A percentile compares a stretch with the other conserved stretches of the same genome.
Conservation (phyloP, 1,140 invertebrate species). For the Papilio dardanus region DNA sequence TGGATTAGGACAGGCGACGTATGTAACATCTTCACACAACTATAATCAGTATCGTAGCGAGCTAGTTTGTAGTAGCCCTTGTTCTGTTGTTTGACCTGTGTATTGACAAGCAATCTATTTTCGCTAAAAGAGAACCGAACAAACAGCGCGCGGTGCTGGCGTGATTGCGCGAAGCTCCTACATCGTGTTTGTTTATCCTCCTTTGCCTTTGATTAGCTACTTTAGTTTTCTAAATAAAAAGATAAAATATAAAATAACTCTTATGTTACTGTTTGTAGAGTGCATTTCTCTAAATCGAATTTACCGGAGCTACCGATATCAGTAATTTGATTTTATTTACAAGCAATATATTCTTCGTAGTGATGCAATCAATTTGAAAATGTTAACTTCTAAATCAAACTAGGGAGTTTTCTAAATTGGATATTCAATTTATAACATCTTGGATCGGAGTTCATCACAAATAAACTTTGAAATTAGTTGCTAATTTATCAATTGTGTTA, state of each 20-base stretch:
- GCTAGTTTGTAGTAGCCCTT: constrained; percentile 57
- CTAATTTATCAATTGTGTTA: neutral
- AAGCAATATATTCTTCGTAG: neutral
- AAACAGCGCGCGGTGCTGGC: constrained; percentile 60
- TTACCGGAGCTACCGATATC: neutral
- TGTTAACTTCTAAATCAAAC: constrained; percentile 5
- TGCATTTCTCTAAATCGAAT: constrained; percentile 15
- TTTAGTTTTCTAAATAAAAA: constrained; percentile 53
- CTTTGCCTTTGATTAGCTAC: constrained; percentile 69
- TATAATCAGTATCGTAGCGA: constrained; percentile 50
- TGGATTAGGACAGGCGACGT: constrained; percentile 45
- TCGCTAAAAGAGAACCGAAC: constrained; percentile 65
- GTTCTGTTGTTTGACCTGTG: constrained; percentile 63
- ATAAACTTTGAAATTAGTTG: neutral
- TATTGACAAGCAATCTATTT: constrained; percentile 74
- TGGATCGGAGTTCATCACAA: neutral
- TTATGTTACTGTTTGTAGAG: constrained; percentile 39
- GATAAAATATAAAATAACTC: constrained; percentile 47
- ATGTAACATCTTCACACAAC: constrained; percentile 52
- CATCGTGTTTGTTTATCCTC: constrained; percentile 61
- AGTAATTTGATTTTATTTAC: constrained; percentile 16
- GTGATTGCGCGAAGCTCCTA: constrained; percentile 65
- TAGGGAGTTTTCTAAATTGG: neutral
- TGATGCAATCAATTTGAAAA: constrained; percentile 12
- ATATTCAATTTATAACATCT: neutral